phyloP scores from a whole-genome alignment of 1,140 invertebrate species.

The Coptotermes formosanus region DNA sequence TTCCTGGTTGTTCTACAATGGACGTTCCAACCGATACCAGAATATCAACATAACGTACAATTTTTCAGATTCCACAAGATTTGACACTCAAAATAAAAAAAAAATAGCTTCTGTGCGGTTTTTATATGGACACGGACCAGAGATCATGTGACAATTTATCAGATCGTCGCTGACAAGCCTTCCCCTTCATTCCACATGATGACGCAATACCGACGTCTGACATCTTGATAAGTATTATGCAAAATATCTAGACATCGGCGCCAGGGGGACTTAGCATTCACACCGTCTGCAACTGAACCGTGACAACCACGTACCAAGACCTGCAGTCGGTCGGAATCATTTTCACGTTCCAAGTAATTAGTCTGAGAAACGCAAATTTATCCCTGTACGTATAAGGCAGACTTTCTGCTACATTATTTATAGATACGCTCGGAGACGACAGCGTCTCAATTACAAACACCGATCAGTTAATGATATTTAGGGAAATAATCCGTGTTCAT shows the following conservation, averaged over 20 bases:
- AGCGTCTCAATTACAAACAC: too few relatives aligned
- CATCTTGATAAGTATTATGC: neutral
- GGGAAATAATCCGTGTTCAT: too few relatives aligned
- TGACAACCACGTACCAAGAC: too few relatives aligned
- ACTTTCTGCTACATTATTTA: too few relatives aligned
- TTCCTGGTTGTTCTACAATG: neutral
- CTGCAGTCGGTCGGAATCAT: too few relatives aligned
- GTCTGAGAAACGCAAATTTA: too few relatives aligned
- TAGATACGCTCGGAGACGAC: too few relatives aligned
- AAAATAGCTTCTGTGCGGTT: neutral
- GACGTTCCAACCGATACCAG: neutral
- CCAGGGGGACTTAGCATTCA: too few relatives aligned
- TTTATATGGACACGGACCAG: neutral
- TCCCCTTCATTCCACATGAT: neutral
- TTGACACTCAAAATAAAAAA: neutral
- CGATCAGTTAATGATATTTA: too few relatives aligned
- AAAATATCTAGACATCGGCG: neutral
- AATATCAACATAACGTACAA: neutral
- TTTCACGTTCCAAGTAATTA: too few relatives aligned
- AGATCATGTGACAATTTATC: neutral
- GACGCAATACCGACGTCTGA: neutral
- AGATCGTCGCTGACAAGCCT: neutral
- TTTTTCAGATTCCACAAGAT: conserved; percentile 4
- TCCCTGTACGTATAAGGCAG: too few relatives aligned
- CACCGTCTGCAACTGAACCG: too few relatives aligned